These are phyloP conservation scores for Meriones psammophilus DNA, from an alignment of 2,797 vertebrate genomes.

Conservation along the genomic window DNA sequence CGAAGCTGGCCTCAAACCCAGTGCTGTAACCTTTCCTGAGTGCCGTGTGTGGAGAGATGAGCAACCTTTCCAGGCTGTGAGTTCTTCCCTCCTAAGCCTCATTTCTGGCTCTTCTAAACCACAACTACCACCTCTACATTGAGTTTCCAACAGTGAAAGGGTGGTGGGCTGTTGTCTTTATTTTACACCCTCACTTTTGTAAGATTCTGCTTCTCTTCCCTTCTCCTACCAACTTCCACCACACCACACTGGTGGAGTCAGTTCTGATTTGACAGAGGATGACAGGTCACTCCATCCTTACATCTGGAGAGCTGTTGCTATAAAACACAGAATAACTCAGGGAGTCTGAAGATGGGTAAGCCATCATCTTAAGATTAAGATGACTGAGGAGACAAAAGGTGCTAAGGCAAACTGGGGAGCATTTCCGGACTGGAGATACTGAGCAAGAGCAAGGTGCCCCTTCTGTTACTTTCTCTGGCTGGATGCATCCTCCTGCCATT, in stretches of 20 bases:
- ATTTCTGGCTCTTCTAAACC: not conserved
- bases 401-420: not conserved
- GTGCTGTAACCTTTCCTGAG: not conserved
- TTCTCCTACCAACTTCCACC: not conserved
- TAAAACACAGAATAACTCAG: not conserved
- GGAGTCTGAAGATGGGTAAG: not conserved
- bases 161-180: not conserved
- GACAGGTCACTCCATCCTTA: not conserved
- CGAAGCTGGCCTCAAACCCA: not conserved
- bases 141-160: constrained; percentile 1
- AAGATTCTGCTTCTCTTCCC: not conserved
- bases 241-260: not conserved
- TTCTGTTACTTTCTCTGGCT: not conserved
- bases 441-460: not conserved
- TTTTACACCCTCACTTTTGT: not conserved
- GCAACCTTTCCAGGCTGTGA: not conserved
- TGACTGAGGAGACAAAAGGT: not conserved
- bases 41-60: not conserved
- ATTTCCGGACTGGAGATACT: not conserved
- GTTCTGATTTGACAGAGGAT: not conserved
- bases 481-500: not conserved
- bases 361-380: not conserved
- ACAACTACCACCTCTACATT: not conserved
- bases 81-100: not conserved
- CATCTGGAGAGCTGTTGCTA: not conserved